These are phyloP conservation scores for Natator depressus DNA, from an alignment of 2,113 vertebrate species.

Conservation along the genomic window DNA sequence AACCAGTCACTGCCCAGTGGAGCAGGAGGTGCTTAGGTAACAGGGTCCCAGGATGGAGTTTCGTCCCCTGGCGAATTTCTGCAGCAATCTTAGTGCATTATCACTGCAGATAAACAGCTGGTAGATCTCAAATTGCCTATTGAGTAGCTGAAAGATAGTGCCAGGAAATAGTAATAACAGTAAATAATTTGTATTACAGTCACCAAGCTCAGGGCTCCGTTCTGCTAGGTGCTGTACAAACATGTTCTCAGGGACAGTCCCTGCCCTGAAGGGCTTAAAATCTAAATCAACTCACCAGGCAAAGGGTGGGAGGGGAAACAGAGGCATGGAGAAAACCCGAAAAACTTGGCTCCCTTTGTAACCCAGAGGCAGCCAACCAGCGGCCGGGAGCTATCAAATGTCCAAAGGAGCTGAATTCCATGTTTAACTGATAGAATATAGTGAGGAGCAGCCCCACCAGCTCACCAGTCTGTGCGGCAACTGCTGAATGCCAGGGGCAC, in stretches of 20 bases:
- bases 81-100: neutral
- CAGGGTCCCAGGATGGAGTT: neutral
- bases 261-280: neutral
- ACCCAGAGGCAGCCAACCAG: neutral
- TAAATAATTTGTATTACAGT: neutral
- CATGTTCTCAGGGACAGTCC: neutral
- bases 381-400: neutral
- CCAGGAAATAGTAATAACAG: neutral
- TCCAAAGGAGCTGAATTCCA: neutral
- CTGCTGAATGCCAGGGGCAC: neutral
- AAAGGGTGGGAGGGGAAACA: neutral
- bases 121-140: neutral
- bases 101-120: neutral
- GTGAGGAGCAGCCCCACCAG: neutral
- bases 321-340: neutral
- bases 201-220: neutral
- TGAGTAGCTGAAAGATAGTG: neutral
- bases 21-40: neutral
- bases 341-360: neutral
- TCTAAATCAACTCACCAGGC: neutral
- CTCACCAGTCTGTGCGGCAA: neutral
- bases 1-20: accelerated
- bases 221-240: neutral
- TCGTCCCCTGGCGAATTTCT: neutral
- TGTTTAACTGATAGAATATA: neutral